Percentiles rank a stretch among this genome's conserved stretches.
phyloP scores from a whole-genome alignment of 1,140 invertebrate genomes.

The Nebria ingens region DNA sequence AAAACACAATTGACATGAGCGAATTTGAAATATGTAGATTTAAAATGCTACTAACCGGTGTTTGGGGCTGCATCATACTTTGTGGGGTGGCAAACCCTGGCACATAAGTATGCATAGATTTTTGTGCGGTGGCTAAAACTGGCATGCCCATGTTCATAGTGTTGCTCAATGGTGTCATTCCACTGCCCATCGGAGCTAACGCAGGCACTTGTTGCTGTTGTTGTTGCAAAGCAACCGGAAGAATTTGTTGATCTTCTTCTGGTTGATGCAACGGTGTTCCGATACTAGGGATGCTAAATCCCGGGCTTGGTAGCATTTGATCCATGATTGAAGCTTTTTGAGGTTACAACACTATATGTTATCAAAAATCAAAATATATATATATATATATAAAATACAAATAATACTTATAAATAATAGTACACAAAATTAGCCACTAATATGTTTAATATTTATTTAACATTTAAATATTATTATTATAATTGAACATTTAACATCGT shows the following conservation, averaged over 20 bases:
- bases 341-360: neutral
- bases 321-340: slow-evolving; percentile 48
- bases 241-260: slow-evolving; percentile 81
- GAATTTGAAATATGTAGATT: neutral
- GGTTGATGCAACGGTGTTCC: slow-evolving; percentile 81
- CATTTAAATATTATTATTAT: neutral
- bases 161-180: slow-evolving; percentile 38
- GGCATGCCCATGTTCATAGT: slow-evolving; percentile 43
- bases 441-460: neutral
- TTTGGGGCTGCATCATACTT: slow-evolving; percentile 75
- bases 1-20: slow-evolving; percentile 7
- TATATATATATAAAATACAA: too few species aligned
- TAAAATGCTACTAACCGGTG: slow-evolving; percentile 51
- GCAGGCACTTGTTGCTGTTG: slow-evolving; percentile 43
- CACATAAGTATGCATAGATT: slow-evolving; percentile 58
- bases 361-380: neutral
- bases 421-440: neutral
- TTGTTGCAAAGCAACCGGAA: slow-evolving; percentile 67
- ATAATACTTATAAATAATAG: neutral
- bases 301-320: slow-evolving; percentile 83
- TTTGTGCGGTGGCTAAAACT: slow-evolving; percentile 49
- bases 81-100: slow-evolving; percentile 60
- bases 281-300: slow-evolving; percentile 80
- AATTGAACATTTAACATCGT: neutral
- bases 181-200: slow-evolving; percentile 44